These are phyloP conservation scores for Cephalopholis sonnerati DNA, from an alignment of 2,113 vertebrate genomes.

Conservation along the genomic window DNA sequence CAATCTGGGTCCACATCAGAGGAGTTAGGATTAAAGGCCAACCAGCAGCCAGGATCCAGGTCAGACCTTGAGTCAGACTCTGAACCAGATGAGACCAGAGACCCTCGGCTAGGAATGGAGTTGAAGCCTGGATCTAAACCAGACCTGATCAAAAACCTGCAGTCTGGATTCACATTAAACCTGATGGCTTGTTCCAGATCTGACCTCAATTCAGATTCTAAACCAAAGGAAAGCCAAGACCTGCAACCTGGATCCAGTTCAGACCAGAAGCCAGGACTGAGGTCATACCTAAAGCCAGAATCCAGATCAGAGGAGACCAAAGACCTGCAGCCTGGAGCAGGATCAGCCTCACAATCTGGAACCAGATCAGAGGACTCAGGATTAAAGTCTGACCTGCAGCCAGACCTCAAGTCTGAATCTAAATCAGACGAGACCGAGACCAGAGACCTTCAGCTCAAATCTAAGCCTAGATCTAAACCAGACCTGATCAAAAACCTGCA, in stretches of 20 bases:
- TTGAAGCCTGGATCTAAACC: not conserved
- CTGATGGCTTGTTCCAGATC: too few relatives aligned
- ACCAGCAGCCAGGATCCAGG: not conserved
- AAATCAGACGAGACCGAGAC: not conserved
- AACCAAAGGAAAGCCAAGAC: too few relatives aligned
- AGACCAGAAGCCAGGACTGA: not conserved
- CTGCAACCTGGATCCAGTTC: too few relatives aligned
- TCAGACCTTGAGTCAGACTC: not conserved
- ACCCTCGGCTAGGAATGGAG: too few relatives aligned
- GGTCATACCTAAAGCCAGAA: not conserved
- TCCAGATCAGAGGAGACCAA: not conserved
- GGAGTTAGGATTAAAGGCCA: not conserved
- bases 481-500: not conserved
- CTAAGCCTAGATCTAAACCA: too few relatives aligned
- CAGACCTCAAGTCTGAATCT: not conserved
- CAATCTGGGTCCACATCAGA: not conserved
- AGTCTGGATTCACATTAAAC: too few relatives aligned
- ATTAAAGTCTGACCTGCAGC: not conserved
- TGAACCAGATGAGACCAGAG: not conserved
- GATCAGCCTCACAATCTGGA: not conserved
- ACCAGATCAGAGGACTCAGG: too few relatives aligned
- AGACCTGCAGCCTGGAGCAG: not conserved
- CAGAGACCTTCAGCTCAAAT: too few relatives aligned
- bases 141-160: not conserved
- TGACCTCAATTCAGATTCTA: too few relatives aligned